A percentile compares a stretch with the other conserved stretches of the same genome.
Conservation (phyloP, 2,113 vertebrate genomes). For the Lathamus discolor region DNA sequence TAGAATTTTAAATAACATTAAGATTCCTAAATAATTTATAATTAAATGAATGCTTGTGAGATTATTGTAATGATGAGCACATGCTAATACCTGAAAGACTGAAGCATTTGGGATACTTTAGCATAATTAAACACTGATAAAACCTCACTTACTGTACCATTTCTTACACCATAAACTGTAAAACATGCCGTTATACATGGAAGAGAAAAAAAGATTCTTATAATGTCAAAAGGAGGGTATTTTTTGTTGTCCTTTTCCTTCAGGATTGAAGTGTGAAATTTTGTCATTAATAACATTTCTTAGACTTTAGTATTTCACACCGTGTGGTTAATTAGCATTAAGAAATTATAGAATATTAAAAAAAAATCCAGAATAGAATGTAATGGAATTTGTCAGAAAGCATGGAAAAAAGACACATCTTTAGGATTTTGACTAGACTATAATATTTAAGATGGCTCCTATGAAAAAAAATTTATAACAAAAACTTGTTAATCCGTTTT, state of each 20-base stretch:
- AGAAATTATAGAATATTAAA: neutral
- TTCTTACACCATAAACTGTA: neutral
- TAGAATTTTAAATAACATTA: slow-evolving; percentile 67
- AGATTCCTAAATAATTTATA: slow-evolving; percentile 23
- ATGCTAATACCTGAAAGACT: neutral
- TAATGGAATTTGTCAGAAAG: neutral
- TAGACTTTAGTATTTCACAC: neutral
- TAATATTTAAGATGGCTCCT: neutral
- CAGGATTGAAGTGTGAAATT: neutral
- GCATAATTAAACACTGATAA: neutral
- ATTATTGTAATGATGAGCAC: neutral
- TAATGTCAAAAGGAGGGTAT: neutral
- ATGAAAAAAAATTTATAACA: slow-evolving; percentile 12
- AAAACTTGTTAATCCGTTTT: slow-evolving; percentile 17
- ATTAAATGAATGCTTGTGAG: slow-evolving; percentile 14
- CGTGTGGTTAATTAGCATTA: neutral
- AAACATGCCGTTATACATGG: neutral
- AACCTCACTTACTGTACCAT: neutral
- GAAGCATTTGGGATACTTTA: neutral
- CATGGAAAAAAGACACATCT: neutral
- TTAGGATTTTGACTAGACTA: neutral
- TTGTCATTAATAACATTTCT: neutral
- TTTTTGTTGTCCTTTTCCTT: neutral
- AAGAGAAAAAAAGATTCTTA: neutral
- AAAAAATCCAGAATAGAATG: neutral